Evolutionary conservation across 1,140 invertebrate genomes (phyloP), one percentile per base, ranked within the genome.

Genomic region (Mercenaria mercenaria): DNA sequence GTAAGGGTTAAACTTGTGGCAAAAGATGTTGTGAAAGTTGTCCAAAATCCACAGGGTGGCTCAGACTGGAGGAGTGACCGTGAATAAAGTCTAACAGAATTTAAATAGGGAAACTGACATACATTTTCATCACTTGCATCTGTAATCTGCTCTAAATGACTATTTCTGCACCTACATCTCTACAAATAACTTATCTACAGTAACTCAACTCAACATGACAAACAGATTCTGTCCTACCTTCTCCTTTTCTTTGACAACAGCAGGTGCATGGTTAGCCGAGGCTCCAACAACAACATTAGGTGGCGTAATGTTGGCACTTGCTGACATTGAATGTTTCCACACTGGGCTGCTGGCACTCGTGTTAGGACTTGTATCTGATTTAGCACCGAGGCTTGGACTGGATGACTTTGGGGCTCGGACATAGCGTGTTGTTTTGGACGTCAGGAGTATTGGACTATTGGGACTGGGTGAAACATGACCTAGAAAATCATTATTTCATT

Each of bases 211-310:
- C n/a, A 47, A 59, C 4, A 23, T 59, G 52, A 23, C 52, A 59
- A 10, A 15, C 4, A 59, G 20, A 18, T 23, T 18, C 20, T 15
- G 23, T 59, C 52, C 86, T 91, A 86, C 76, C 69, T 90, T 90
- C 41, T 84, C 88, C 20, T 88, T 88, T 29, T 76, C 69, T 39
- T 67, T 88, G 20, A 41, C 41, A n/a, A 47, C 72, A 64, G 43
- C 32, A 18, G 64, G 56, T 11, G 32, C 41, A 64, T 34, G 56
- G 23, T 89, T 91, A 2, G 88, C 91, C 69, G 92, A 72, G 32
- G 92, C 91, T 3, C 93, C 94, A 47, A 92, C 89, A 6, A 94
- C 93, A 34, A 95, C 94, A 92, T 95, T 95, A 10, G 94, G 95
- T 64, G 95, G 94, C 37, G 95, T 95, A 15, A 93, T 93, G 87